Evolutionary conservation across 2,113 vertebrate genomes (phyloP), one percentile per base, ranked within the genome.

Genomic region (Malurus alboscapulatus): DNA sequence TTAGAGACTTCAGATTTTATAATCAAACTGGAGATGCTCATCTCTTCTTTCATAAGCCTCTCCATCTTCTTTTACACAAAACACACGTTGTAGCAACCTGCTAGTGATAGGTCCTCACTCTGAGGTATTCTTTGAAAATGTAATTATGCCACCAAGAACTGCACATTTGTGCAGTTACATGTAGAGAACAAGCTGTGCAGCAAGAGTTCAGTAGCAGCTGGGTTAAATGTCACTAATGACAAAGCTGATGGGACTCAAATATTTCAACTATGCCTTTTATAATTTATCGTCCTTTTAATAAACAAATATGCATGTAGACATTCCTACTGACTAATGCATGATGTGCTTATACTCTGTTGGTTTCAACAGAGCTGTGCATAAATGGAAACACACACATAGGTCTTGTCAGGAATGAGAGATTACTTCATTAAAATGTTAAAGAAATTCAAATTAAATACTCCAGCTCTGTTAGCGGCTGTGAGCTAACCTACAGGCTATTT

Each of bases 341-440:
- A 53, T 6, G 32, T 17, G 17, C 32, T 92, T 3, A 3, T 15
- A 19, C 32, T 30, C 27, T 27, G 27, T 20, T 38, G 59, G 50
- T 51, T 90, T 77, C 88, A 90, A 50, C 1, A 4, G 57, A 83
- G 71, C 54, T 76, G 59, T 24, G 82, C 67, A 80, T 45, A 69
- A 83, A 36, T n/a, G 32, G 45, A 90, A 91, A 59, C 45, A 66
- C 29, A 77, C 44, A 30, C 1, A 4, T 38, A 91, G 29, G 55
- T 74, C 89, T 90, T 88, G 89, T 92, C 91, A 96, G 55, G 47
- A 93, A 91, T 93, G 87, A 95, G 90, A 29, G 90, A 96, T 86
- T 80, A 83, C 92, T 94, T 95, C 88, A 96, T 96, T 96, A 96
- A 92, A 96, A 96, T 80, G 90, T 88, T 86, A 95, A 92, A 95